Base-by-base conservation (phyloP, 2,888 invertebrate species). In the Latrodectus elegans region DNA sequence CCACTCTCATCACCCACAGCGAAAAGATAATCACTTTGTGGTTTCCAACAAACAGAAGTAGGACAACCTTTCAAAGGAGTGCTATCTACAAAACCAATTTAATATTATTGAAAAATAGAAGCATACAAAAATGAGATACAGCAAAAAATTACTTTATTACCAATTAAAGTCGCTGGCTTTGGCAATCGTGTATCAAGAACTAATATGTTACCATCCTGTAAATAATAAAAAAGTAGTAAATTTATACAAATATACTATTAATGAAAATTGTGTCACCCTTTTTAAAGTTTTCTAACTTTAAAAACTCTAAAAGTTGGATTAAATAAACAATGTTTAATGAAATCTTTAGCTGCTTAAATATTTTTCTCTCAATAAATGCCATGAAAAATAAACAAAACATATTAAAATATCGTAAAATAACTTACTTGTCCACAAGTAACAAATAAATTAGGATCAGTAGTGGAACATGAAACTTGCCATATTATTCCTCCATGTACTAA, bases 181-280 rank as follows among this genome's bases (percentile, higher is more conserved):
- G 91, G 90, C 83, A 92, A 91, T 85, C 94, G 91, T 17, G 93
- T 92, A 92, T 94, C 94, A 94, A 94, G 94, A 51, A 94, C 90
- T 74, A 93, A 93, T 64, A 94, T 92, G 90, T 92, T 92, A 80
- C 93, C 93, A 91, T 94, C 94, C 91, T 93, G 91, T 49, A 90
- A 89, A 74, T 64, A 90, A 74, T 8, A 60, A 22, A 72, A 79
- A 55, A 73, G 8, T 49, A 55, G 6, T 8, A 12, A 11, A 60
- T 38, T 14, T 72, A 49, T 0, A 51, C 3, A 72, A n/a, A 8
- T 51, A 8, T 38, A 38, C 38, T 38, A 38, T 38, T 38, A 38
- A 38, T 38, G 1, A 12, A 1, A 6, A 22, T 14, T 68, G 22
- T 22, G 38, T 22, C 17, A 64, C 11, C 8, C n/a, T 60, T 8